Percentiles rank a stretch among this genome's conserved stretches.
These are phyloP conservation scores for Tetheella fluctuosa DNA, from an alignment of 2,888 invertebrate species.

Conservation along the genomic window DNA sequence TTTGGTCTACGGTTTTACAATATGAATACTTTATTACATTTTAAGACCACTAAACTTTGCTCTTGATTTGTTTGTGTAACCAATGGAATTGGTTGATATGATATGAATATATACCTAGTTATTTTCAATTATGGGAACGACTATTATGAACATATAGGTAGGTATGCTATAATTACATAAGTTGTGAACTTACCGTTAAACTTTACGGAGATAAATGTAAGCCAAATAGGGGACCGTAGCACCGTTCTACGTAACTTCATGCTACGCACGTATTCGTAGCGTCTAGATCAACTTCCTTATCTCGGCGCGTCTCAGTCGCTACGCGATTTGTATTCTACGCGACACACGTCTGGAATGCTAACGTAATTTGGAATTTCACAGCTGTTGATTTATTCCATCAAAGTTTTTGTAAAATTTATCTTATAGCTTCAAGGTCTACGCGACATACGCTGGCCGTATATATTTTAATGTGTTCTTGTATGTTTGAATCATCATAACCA, in stretches of 20 bases:
- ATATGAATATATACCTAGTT: too few relatives aligned
- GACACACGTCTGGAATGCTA: slow-evolving; percentile 51
- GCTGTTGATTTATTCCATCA: slow-evolving; percentile 38
- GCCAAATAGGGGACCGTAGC: slow-evolving; percentile 20
- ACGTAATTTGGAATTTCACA: slow-evolving; percentile 60
- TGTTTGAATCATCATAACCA: background rate
- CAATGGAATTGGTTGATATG: too few relatives aligned
- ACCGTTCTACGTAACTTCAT: slow-evolving; percentile 27
- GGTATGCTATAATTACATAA: too few relatives aligned
- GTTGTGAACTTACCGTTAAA: slow-evolving; percentile 15
- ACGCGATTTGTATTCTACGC: slow-evolving; percentile 55
- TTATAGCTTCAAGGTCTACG: background rate
- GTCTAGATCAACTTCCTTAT: slow-evolving; percentile 62
- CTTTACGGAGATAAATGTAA: slow-evolving; percentile 20
- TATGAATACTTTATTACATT: too few relatives aligned
- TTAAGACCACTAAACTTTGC: too few relatives aligned
- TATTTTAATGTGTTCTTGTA: background rate
- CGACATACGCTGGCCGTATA: background rate
- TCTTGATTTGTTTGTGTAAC: background rate
- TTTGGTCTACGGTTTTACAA: too few relatives aligned
- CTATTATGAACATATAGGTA: background rate
- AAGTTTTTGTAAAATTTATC: slow-evolving; percentile 15
- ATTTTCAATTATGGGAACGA: too few relatives aligned
- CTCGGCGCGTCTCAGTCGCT: slow-evolving; percentile 39
- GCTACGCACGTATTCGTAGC: slow-evolving; percentile 36